Conservation (phyloP, 2,113 vertebrate genomes). For the Pyrgilauda ruficollis region DNA sequence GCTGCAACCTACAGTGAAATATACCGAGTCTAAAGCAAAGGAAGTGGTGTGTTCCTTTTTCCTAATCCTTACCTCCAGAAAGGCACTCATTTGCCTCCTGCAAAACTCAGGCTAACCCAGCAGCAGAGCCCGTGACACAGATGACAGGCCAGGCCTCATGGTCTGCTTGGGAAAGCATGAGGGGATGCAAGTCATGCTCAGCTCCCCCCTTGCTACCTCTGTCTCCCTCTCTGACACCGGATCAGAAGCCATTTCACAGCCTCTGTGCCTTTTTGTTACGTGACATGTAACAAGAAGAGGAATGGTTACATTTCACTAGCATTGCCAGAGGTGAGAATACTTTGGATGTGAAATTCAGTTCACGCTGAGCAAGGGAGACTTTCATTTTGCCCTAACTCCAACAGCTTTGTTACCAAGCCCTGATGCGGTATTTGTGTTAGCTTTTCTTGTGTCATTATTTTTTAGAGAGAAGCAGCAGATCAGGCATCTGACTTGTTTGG, state of each 20-base stretch:
- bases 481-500: not conserved
- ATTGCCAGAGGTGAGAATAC: not conserved
- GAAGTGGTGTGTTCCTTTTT: not conserved
- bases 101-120: not conserved
- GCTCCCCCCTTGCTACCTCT: not conserved
- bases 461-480: not conserved
- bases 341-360: not conserved
- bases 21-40: not conserved
- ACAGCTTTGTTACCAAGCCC: not conserved
- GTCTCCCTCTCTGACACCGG: not conserved
- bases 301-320: not conserved
- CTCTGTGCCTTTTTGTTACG: not conserved
- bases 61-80: not conserved
- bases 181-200: not conserved
- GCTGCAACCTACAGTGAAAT: not conserved
- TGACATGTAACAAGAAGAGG: not conserved
- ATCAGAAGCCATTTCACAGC: not conserved
- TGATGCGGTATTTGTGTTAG: not conserved
- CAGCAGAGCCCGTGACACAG: not conserved
- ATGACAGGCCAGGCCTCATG: fast-evolving
- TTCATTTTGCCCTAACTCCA: not conserved
- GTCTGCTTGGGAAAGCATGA: not conserved
- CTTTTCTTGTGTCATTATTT: not conserved
- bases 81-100: not conserved
- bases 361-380: not conserved